Base-by-base conservation (phyloP, 2,888 invertebrate species). In the Neocrepidodera transversa region DNA sequence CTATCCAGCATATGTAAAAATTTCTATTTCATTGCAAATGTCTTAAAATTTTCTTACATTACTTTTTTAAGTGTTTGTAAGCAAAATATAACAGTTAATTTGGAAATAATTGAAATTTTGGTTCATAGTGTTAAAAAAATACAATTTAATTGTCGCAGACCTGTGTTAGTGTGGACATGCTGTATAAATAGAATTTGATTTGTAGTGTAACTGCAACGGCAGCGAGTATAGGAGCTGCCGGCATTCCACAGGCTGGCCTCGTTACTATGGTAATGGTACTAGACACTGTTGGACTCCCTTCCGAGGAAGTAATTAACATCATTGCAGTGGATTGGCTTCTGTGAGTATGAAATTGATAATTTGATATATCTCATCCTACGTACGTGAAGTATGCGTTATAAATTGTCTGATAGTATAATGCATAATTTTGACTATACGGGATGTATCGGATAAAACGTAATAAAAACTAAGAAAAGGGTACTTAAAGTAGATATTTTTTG, bases 211-310 rank as follows among this genome's bases (percentile, higher is more conserved):
- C 97, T 4, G 96, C 97, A 16, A 98, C 97, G 1, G 90, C 96
- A 53, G 97, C 97, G 1, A 96, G 96, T 71, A 95, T 98, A 76
- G 97, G 98, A 60, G 97, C 97, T 13, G 97, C 97, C 7, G 96
- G 97, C 43, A 95, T 98, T 71, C 97, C 97, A 3, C 95, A 95
- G 77, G 96, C 96, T 18, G 96, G 96, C 36, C 86, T 97, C 71
- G 93, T 96, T 47, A 97, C 96, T 76, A 93, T 97, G 92, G 94
- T 95, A 67, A 93, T 95, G 92, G 95, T 95, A 54, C 82, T 95
- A 70, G 93, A 95, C 78, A 93, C 95, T 6, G 91, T 95, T 63
- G 94, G 94, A 61, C 83, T 95, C 65, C 93, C 94, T 42, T 91
- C 93, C 0, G 91, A 93, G 76, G 94, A 95, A 78, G 93, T 95